Conservation (phyloP, 2,888 invertebrate species). For the Rosalia funebris region DNA sequence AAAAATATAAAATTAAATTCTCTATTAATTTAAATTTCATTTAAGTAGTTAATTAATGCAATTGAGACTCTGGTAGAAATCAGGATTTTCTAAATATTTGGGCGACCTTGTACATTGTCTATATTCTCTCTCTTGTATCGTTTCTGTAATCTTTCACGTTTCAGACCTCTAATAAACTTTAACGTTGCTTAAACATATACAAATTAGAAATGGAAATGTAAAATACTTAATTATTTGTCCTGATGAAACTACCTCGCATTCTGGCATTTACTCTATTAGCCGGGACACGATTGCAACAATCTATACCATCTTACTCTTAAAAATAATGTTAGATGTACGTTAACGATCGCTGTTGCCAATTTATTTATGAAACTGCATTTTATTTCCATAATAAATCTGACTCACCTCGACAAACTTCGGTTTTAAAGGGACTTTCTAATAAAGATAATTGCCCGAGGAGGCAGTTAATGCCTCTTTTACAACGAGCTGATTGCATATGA, state of each 20-base stretch:
- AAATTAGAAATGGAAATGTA: too few species aligned
- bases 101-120: too few species aligned
- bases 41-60: too few species aligned
- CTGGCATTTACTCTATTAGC: background rate
- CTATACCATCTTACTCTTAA: background rate
- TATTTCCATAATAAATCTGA: conserved; percentile 10
- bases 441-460: conserved; percentile 1
- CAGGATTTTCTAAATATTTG: too few species aligned
- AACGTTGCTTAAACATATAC: too few species aligned
- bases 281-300: background rate
- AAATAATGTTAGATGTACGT: background rate
- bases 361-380: conserved; percentile 8
- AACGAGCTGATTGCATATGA: conserved; percentile 1
- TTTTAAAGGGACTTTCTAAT: conserved; percentile 10
- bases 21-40: too few species aligned
- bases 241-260: too few species aligned
- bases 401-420: conserved; percentile 2
- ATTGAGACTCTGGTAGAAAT: too few species aligned
- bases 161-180: too few species aligned
- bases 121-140: too few species aligned
- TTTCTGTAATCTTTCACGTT: too few species aligned
- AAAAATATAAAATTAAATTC: too few species aligned
- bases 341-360: background rate
- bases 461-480: conserved; percentile 8
- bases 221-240: background rate